Evolutionary conservation across 2,113 vertebrate species (phyloP), one percentile per base, ranked within the genome.

Genomic region (Hippocampus guttulatus): DNA sequence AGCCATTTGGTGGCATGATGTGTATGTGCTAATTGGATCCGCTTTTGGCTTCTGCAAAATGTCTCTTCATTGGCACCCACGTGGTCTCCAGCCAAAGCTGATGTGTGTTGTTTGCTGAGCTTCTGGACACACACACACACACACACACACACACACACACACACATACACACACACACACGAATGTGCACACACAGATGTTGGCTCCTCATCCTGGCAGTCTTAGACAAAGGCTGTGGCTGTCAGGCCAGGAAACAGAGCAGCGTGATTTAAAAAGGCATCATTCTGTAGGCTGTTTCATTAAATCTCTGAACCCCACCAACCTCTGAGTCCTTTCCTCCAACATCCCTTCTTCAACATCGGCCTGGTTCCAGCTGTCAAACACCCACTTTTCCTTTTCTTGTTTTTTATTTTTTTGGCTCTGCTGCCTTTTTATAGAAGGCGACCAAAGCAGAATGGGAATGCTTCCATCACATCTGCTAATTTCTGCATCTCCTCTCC

Each of bases 261-360:
- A 41, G 21, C 55, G 9, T 81, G 80, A 90, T 91, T 90, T 90
- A 88, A 91, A 86, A 90, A 89, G 83, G 84, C 90, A 90, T 82
- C 68, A 51, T 12, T 82, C 78, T 75, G 71, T 84, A 74, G 87
- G 79, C 86, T 80, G 79, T 81, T 82, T 88, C 88, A 90, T 90
- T 91, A 86, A 88, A 87, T 88, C 84, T 81, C 86, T 64, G 2
- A 21, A 38, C 33, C 58, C 40, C 33, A 15, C 47, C 11, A 58
- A n/a, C 23, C 68, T n/a, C 21, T 6, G 11, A 45, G 5, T 49
- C 62, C 57, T 64, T 74, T 5, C 64, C 45, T 14, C 52, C 54
- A 75, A 47, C 71, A 69, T 77, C 49, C 51, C 45, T 40, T 51
- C 57, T 33, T 16, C 30, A 58, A 75, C 69, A 70, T 64, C 67